Evolutionary conservation across 2,888 invertebrate species (phyloP).

Genomic region (Philhelius pedissequus): DNA sequence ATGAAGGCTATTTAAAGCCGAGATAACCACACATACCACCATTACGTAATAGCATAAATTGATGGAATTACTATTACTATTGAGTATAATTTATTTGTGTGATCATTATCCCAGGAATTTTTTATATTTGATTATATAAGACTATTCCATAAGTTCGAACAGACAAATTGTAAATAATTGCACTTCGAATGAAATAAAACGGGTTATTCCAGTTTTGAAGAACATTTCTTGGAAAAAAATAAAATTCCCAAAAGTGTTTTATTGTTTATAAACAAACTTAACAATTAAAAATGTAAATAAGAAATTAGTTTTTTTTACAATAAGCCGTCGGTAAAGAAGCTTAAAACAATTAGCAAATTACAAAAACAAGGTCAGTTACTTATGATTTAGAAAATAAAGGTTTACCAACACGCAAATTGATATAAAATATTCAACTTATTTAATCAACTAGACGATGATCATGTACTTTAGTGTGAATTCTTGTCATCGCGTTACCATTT

Average conservation of each 20-base stretch:
- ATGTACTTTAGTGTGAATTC: too few relatives aligned
- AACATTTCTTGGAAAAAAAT: not conserved
- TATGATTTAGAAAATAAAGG: too few relatives aligned
- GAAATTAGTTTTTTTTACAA: not conserved
- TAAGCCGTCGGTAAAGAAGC: not conserved
- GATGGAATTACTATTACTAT: conserved; percentile 39
- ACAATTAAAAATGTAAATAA: not conserved
- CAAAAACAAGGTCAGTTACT: too few relatives aligned
- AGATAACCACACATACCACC: conserved; percentile 24
- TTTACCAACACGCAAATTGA: too few relatives aligned
- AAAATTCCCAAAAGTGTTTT: not conserved
- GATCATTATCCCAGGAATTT: conserved; percentile 23
- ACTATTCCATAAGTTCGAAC: not conserved
- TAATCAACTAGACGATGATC: too few relatives aligned
- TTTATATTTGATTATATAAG: too few relatives aligned
- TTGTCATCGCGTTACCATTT: too few relatives aligned
- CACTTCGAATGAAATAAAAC: not conserved
- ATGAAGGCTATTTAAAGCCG: conserved; percentile 47
- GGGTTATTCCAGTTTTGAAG: not conserved
- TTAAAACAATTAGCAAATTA: too few relatives aligned
- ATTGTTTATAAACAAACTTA: not conserved
- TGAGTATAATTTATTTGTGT: conserved; percentile 58
- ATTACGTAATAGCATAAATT: conserved; percentile 61
- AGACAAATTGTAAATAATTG: not conserved
- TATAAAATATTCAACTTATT: too few relatives aligned